Evolutionary conservation across 2,888 invertebrate species (phyloP).

Genomic region (Panzeria rudis): DNA sequence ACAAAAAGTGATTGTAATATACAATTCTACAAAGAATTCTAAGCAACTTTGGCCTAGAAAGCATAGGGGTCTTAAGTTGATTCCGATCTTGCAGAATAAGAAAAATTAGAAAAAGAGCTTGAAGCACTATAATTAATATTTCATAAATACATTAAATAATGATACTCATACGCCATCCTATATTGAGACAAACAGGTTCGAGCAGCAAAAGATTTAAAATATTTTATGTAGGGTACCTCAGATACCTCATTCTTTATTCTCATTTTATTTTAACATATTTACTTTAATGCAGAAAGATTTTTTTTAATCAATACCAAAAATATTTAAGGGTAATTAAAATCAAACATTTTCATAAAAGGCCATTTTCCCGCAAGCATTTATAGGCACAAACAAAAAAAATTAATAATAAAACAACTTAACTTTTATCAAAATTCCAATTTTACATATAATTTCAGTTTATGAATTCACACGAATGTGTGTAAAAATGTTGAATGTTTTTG

Average conservation of each 20-base stretch:
- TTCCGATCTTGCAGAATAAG: too few relatives aligned
- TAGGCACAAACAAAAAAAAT: neutral
- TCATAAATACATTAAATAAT: too few relatives aligned
- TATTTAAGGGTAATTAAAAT: constrained; percentile 54
- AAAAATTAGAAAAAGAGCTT: too few relatives aligned
- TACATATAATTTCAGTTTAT: constrained; percentile 47
- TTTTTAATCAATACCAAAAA: constrained; percentile 35
- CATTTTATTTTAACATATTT: neutral
- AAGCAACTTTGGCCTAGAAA: too few relatives aligned
- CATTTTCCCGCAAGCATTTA: constrained; percentile 4
- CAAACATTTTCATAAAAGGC: constrained; percentile 49
- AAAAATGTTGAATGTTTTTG: constrained; percentile 34
- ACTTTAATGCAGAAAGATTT: neutral
- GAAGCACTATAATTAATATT: too few relatives aligned
- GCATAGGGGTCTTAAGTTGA: too few relatives aligned
- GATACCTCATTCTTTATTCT: neutral
- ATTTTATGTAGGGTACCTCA: too few relatives aligned
- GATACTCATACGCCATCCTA: too few relatives aligned
- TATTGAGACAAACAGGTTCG: too few relatives aligned
- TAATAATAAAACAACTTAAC: neutral
- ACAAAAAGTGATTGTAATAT: too few relatives aligned
- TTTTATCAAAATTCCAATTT: constrained; percentile 20
- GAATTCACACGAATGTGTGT: constrained; percentile 27
- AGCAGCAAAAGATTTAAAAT: too few relatives aligned
- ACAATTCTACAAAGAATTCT: too few relatives aligned